Conservation (phyloP, 1,140 invertebrate species). For the Cherax quadricarinatus region DNA sequence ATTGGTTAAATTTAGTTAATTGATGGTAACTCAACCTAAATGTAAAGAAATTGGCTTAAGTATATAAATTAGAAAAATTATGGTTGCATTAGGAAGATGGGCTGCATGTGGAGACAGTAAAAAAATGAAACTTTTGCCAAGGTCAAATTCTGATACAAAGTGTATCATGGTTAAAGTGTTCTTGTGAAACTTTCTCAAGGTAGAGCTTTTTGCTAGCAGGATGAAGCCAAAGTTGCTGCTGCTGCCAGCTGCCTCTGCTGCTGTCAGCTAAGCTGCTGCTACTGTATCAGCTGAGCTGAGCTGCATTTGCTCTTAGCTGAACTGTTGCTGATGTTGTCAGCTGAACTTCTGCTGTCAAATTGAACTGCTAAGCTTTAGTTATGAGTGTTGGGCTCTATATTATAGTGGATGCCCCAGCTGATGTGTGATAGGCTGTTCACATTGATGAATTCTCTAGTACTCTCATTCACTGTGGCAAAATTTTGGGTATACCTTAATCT, state of each 20-base stretch:
- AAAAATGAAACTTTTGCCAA: slow-evolving; percentile 3
- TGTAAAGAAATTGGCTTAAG: too few species aligned
- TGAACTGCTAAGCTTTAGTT: slow-evolving; percentile 1
- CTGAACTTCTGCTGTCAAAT: too few species aligned
- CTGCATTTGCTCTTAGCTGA: too few species aligned
- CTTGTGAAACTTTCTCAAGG: slow-evolving; percentile 19
- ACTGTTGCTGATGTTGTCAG: too few species aligned
- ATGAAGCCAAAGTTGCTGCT: slow-evolving; percentile 28
- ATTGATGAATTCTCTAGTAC: background rate
- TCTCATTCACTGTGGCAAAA: background rate
- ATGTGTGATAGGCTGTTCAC: background rate
- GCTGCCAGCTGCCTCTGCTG: slow-evolving; percentile 6
- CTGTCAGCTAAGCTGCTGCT: too few species aligned
- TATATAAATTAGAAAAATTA: too few species aligned
- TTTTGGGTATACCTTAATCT: background rate
- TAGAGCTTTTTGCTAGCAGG: slow-evolving; percentile 24
- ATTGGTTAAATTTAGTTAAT: too few species aligned
- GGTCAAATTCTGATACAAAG: background rate
- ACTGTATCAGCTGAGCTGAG: too few species aligned
- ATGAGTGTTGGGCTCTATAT: background rate
- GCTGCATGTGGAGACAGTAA: background rate
- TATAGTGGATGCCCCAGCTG: background rate
- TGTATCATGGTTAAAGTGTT: slow-evolving; percentile 26
- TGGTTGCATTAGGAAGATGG: too few species aligned
- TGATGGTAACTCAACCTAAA: too few species aligned